Evolutionary conservation across 2,113 vertebrate species (phyloP), one percentile per base, ranked within the genome.

Genomic region (Plotosus lineatus): DNA sequence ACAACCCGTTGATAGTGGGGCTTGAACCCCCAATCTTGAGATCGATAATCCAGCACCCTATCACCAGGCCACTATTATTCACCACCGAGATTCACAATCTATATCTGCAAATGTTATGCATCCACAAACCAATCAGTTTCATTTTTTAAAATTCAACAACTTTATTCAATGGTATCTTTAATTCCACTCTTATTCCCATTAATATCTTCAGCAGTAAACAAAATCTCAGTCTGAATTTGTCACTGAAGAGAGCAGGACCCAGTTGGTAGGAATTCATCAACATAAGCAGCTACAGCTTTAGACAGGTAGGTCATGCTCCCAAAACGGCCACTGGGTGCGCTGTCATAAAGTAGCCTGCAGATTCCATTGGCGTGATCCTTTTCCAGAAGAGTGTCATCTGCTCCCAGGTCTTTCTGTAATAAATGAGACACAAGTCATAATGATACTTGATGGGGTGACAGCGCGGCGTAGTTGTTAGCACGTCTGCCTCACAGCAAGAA

Each of bases 271-370:
- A 95, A 95, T 87, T 99, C 96, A 0, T 97, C 95, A 69, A 97
- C 86, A 0, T 96, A 97, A 69, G 90, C 92, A 9, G 94, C 94
- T 75, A 95, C 95, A 0, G 97, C 95, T 90, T 96, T 98, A 87
- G 94, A 95, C 86, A 98, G 94, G 90, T 99, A 98, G 58, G 97
- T 97, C 96, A 99, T 98, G 91, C 95, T 98, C 82, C 97, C 97
- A 3, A 96, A 98, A 7, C 95, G 94, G 26, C 97, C 97, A 0
- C 97, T 99, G 0, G 97, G 97, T 6, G 97, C 96, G 17, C 97
- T 97, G 93, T 99, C 97, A 1, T 98, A 99, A 82, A 99, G 91
- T 76, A 98, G 91, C 87, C 86, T 89, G 89, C 95, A 98, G 85
- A 99, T 95, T 2, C 96, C 95, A 0, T 95, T 97, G 0, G 92